Evolutionary conservation across 2,888 invertebrate genomes (phyloP), one percentile per base, ranked within the genome.

Genomic region (Achlya flavicornis): DNA sequence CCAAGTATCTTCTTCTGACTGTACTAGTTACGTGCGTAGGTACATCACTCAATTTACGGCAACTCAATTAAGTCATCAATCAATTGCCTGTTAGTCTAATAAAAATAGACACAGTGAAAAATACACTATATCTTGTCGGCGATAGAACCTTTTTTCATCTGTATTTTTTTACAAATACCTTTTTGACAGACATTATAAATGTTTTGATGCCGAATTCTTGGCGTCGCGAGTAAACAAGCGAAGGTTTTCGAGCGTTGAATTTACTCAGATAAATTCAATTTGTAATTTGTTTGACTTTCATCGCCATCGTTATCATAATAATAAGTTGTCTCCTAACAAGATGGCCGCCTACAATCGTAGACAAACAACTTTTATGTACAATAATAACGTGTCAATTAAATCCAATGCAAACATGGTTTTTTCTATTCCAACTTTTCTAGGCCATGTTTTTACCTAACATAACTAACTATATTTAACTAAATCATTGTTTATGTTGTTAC

Each of bases 21-120:
- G 53, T 19, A 53, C 19, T 10, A 11, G 10, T 0, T 38, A 10
- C 38, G 38, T 38, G 10, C 3, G 19, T 32, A 61, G 59, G 58
- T 62, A 64, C 32, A 57, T 46, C 16, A 41, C 38, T 64, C 68
- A 74, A 68, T 74, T 67, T 67, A 68, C 66, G 61, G 59, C 64
- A 65, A 66, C 66, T 63, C 74, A 75, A 76, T 78, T 78, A 71
- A 61, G 58, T 61, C 67, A 74, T 76, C 74, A 74, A 75, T 77
- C 79, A 78, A 78, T 78, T 75, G 67, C 66, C 63, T 71, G 70
- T 68, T 67, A 63, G 41, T 59, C 16, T 53, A 53, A 19, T 53
- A 53, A 53, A 53, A 53, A 53, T 19, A 19, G 60, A 43, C 43
- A 41, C 35, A 43, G 12, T 43, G 41, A 12, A 41, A 41, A 60